A percentile compares a stretch with the other conserved stretches of the same genome.
These are phyloP conservation scores for Dugesia japonica DNA, from an alignment of 2,888 invertebrate species.

Conservation along the genomic window DNA sequence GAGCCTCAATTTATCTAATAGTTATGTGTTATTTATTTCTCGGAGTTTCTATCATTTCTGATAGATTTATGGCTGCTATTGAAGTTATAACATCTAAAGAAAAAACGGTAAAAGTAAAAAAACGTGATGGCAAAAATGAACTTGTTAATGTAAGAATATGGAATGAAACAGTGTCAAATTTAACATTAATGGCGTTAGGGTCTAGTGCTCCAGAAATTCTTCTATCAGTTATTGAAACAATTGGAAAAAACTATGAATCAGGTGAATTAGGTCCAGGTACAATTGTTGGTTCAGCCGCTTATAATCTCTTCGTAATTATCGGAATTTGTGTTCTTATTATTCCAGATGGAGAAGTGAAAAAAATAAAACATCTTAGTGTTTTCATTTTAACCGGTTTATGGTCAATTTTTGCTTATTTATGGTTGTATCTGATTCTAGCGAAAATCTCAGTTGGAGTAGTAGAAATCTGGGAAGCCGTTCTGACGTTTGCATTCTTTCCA, in stretches of 20 bases:
- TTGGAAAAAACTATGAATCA: slow-evolving; percentile 67
- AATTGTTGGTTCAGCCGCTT: slow-evolving; percentile 94
- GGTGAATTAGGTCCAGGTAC: slow-evolving; percentile 94
- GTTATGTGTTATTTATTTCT: slow-evolving; percentile 53
- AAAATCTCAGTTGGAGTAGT: slow-evolving; percentile 69
- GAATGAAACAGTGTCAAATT: slow-evolving; percentile 97
- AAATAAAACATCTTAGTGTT: slow-evolving; percentile 82
- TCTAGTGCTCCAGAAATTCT: slow-evolving; percentile 95
- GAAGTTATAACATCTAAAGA: slow-evolving; percentile 53
- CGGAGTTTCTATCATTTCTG: slow-evolving; percentile 53
- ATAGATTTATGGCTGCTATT: slow-evolving; percentile 53
- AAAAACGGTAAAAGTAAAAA: slow-evolving; percentile 70
- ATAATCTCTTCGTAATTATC: slow-evolving; percentile 91
- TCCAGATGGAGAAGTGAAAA: slow-evolving; percentile 73
- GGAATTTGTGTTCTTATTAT: slow-evolving; percentile 78
- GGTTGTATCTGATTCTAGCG: slow-evolving; percentile 84
- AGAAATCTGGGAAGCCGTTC: slow-evolving; percentile 83
- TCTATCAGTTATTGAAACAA: slow-evolving; percentile 87
- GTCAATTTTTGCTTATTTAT: slow-evolving; percentile 94
- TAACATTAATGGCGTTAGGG: slow-evolving; percentile 92
- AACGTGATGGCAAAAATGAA: slow-evolving; percentile 69
- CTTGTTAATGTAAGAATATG: slow-evolving; percentile 77
- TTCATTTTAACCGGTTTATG: slow-evolving; percentile 93
- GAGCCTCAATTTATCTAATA: slow-evolving; percentile 56
- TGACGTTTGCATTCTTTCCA: slow-evolving; percentile 90